Base-by-base conservation (phyloP, 2,797 vertebrate genomes). In the Argya squamiceps region DNA sequence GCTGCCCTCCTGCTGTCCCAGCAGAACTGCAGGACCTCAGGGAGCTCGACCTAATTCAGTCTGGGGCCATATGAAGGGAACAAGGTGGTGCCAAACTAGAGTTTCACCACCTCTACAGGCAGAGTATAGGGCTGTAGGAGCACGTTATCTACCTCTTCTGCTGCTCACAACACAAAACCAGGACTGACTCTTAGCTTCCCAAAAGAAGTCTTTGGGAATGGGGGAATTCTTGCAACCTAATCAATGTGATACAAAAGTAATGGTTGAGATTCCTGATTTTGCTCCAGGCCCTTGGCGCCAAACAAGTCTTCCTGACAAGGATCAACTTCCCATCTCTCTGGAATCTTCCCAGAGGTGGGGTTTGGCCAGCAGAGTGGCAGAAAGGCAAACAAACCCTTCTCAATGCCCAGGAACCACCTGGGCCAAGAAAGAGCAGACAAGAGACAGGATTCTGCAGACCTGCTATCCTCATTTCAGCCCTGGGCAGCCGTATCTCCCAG, bases 11-110 rank as follows among this genome's bases (percentile, higher is more conserved):
- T 83, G 77, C 21, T 59, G 20, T 76, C 58, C 69, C 24, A 79
- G 59, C 29, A 92, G 70, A 86, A 62, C 44, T 53, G 56, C 71
- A 80, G 36, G 56, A 67, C 70, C 63, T 86, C 65, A 82, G 63
- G 55, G 69, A 86, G 63, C 58, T 76, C 49, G 59, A 86, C 85
- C 94, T 84, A 94, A 69, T 93, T 96, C 34, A 84, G 20, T 24
- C 7, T 36, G 36, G 60, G 74, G 55, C 82, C 69, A 41, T 50
- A 73, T 7, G 52, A 96, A 91, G 82, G 88, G 46, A 78, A 69
- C 11, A 89, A 16, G 0, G 0, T 37, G 9, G 16, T 73, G 67
- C 69, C 73, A 93, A 65, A 62, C 11, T 8, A 30, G 16, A 88
- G 64, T 67, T 96, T 65, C 67, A 34, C 32, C 29, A 27, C n/a